These are phyloP conservation scores for Drosophila histrio DNA, from an alignment of 2,888 invertebrate species.

Conservation along the genomic window DNA sequence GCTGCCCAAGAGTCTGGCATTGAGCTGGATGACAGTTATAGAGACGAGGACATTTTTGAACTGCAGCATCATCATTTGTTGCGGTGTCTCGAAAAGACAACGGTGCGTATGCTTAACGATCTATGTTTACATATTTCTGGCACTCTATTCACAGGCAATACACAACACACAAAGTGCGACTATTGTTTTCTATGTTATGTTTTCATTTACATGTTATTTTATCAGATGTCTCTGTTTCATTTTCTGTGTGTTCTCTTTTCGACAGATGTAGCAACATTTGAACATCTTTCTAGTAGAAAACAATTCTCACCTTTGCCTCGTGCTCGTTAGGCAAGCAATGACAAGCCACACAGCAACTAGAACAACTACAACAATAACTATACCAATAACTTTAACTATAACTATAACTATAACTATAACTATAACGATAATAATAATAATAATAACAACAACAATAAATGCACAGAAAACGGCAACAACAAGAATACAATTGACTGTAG, in stretches of 20 bases:
- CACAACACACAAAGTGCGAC: slow-evolving; percentile 1
- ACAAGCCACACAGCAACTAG: slow-evolving; percentile 58
- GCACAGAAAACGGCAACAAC: slow-evolving; percentile 17
- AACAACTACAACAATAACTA: slow-evolving; percentile 39
- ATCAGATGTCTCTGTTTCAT: slow-evolving; percentile 54
- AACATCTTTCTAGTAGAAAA: slow-evolving; percentile 70
- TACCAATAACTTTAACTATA: slow-evolving; percentile 22
- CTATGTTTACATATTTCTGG: slow-evolving; percentile 6
- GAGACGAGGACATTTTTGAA: slow-evolving; percentile 99
- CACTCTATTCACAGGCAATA: slow-evolving; percentile 23
- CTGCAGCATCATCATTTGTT: slow-evolving; percentile 99
- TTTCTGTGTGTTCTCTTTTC: slow-evolving; percentile 57
- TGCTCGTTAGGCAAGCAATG: slow-evolving; percentile 76
- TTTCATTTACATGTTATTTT: slow-evolving; percentile 55
- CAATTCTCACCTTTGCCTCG: slow-evolving; percentile 63
- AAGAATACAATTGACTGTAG: slow-evolving; percentile 23
- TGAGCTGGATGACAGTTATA: slow-evolving; percentile 93
- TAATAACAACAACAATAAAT: slow-evolving; percentile 19
- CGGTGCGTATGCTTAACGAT: slow-evolving; percentile 87
- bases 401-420: slow-evolving; percentile 24
- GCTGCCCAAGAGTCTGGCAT: slow-evolving; percentile 97
- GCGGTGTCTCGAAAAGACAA: slow-evolving; percentile 98
- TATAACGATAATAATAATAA: slow-evolving; percentile 12
- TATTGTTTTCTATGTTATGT: slow-evolving; percentile 14
- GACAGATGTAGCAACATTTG: slow-evolving; percentile 79